These are phyloP conservation scores for Homalodisca vitripennis DNA, from an alignment of 1,140 invertebrate genomes.

Conservation along the genomic window DNA sequence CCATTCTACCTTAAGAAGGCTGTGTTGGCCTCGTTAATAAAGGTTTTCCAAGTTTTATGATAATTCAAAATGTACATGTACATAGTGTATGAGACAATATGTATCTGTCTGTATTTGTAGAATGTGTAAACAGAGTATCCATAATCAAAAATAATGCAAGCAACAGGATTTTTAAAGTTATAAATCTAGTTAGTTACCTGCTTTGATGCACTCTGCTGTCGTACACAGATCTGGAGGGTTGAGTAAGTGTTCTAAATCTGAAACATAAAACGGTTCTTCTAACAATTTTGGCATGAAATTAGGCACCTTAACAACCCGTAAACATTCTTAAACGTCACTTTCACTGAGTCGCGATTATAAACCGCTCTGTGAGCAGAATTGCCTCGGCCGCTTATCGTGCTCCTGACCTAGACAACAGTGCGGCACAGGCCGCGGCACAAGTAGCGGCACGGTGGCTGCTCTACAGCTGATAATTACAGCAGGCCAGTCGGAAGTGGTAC, in stretches of 20 bases:
- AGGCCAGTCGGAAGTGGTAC: too few species aligned
- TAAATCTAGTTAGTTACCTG: slow-evolving; percentile 13
- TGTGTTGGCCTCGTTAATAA: too few species aligned
- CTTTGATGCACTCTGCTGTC: slow-evolving; percentile 19
- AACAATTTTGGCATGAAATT: not conserved
- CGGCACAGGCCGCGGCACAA: not conserved
- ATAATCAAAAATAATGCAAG: too few species aligned
- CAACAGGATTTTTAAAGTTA: not conserved
- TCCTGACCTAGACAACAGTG: not conserved
- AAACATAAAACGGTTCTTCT: not conserved
- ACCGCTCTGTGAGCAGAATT: not conserved
- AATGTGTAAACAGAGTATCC: too few species aligned
- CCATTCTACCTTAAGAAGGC: too few species aligned
- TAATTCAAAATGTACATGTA: too few species aligned
- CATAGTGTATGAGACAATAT: too few species aligned
- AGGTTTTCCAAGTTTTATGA: too few species aligned
- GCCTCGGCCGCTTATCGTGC: not conserved
- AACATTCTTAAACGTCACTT: not conserved
- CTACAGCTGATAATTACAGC: too few species aligned
- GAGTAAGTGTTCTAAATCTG: not conserved
- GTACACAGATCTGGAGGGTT: slow-evolving; percentile 1
- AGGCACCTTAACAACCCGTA: not conserved
- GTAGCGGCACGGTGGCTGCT: too few species aligned
- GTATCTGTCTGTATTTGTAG: too few species aligned
- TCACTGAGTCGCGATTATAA: not conserved